A percentile compares a stretch with the other conserved stretches of the same genome.
Evolutionary conservation across 2,113 vertebrate genomes (phyloP).

Genomic region (Urocitellus parryii): DNA sequence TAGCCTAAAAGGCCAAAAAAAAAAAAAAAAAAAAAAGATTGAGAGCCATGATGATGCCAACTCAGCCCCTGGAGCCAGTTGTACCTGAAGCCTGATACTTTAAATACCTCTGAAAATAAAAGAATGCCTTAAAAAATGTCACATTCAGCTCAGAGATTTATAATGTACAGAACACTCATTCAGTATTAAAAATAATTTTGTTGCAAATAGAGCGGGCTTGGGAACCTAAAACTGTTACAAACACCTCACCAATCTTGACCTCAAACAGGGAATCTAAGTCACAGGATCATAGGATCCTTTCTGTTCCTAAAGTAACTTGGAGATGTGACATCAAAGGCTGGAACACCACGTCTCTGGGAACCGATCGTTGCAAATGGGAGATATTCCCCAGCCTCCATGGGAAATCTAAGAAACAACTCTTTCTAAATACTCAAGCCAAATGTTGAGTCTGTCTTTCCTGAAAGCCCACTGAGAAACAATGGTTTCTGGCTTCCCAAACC

Average conservation of each 20-base stretch:
- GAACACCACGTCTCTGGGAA: background rate
- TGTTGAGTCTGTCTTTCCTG: background rate
- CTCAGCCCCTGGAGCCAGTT: background rate
- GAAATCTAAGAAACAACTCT: conserved; percentile 1
- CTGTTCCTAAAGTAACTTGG: background rate
- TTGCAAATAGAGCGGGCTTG: background rate
- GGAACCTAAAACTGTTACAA: background rate
- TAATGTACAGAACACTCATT: background rate
- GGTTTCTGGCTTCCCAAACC: conserved; percentile 44
- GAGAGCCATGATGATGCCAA: background rate
- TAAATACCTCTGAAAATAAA: background rate
- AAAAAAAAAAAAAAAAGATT: background rate
- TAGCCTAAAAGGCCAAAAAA: background rate
- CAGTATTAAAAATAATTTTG: background rate
- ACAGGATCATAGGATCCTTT: background rate
- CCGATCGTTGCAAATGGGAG: background rate
- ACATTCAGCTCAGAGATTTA: background rate
- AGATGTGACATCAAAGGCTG: conserved; percentile 3
- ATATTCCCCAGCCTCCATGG: background rate
- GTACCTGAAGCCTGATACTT: background rate
- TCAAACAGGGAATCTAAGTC: background rate
- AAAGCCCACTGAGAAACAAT: background rate
- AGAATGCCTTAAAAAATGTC: background rate
- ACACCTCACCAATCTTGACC: background rate
- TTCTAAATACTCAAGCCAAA: background rate